Evolutionary conservation across 2,113 vertebrate species (phyloP).

Genomic region (Ibidorhyncha struthersii): DNA sequence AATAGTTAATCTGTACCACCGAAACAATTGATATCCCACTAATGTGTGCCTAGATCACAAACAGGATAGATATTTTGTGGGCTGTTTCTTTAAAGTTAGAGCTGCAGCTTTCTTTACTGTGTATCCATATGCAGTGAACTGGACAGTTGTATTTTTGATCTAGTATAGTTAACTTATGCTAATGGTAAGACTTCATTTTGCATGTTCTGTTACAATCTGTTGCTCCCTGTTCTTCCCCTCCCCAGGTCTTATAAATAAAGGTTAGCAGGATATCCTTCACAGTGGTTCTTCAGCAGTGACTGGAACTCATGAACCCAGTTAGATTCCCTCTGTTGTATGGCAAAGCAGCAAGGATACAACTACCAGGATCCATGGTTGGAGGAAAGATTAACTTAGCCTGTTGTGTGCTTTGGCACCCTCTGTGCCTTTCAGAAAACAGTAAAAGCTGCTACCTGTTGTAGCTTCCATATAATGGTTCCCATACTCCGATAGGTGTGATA

Average conservation of each 20-base stretch:
- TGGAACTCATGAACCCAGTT: neutral
- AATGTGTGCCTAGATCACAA: neutral
- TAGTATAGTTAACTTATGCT: neutral
- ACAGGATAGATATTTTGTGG: neutral
- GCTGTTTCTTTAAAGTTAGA: neutral
- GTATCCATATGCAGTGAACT: neutral
- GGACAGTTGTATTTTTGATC: neutral
- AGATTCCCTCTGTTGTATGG: neutral
- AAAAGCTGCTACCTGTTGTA: neutral
- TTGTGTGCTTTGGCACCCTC: neutral
- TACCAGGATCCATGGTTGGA: neutral
- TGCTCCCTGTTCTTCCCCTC: neutral
- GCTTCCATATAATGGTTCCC: neutral
- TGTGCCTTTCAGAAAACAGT: neutral
- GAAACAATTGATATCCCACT: neutral
- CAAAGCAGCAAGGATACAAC: neutral
- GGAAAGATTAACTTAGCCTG: neutral
- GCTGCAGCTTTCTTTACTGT: neutral
- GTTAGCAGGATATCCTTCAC: conserved; percentile 28
- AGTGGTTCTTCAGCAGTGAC: neutral
- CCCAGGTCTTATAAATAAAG: conserved; percentile 28
- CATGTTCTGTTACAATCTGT: neutral
- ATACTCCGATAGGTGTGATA: neutral
- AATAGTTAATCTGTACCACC: neutral
- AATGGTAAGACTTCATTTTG: neutral